Conservation (phyloP, 92 coral and sea anemone species). For the Palythoa grandiflora region DNA sequence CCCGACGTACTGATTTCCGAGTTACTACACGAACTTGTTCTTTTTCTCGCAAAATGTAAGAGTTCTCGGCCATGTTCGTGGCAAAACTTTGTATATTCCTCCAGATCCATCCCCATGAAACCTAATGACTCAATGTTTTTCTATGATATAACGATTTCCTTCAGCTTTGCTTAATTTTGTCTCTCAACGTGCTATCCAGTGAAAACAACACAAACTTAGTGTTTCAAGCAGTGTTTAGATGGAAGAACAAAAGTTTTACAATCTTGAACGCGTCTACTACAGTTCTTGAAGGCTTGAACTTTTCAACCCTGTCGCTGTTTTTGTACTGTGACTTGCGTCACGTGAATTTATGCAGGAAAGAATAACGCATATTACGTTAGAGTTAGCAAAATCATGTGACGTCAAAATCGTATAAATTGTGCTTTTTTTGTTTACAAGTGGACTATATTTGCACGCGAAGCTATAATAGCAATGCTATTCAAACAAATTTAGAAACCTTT, state of each 20-base stretch:
- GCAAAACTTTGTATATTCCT: constrained; percentile 19
- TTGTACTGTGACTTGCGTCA: background rate
- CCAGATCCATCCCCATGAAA: constrained; percentile 20
- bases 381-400: background rate
- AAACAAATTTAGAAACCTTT: background rate
- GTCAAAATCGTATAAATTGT: background rate
- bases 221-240: background rate
- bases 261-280: background rate
- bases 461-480: background rate
- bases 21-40: constrained; percentile 14
- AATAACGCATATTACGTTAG: background rate
- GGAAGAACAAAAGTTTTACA: background rate
- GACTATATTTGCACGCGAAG: background rate
- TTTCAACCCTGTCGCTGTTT: background rate
- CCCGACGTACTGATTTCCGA: constrained; percentile 42
- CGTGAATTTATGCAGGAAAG: background rate
- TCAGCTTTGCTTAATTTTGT: background rate
- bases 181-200: background rate
- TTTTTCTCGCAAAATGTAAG: background rate
- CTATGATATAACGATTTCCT: background rate
- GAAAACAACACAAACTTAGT: background rate
- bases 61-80: constrained; percentile 17
- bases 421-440: background rate
- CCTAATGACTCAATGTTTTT: background rate
- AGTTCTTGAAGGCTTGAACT: background rate